Percentiles rank a stretch among this genome's conserved stretches.
Conservation (phyloP, 1,140 invertebrate genomes). For the Stenopsyche tienmushanensis region DNA sequence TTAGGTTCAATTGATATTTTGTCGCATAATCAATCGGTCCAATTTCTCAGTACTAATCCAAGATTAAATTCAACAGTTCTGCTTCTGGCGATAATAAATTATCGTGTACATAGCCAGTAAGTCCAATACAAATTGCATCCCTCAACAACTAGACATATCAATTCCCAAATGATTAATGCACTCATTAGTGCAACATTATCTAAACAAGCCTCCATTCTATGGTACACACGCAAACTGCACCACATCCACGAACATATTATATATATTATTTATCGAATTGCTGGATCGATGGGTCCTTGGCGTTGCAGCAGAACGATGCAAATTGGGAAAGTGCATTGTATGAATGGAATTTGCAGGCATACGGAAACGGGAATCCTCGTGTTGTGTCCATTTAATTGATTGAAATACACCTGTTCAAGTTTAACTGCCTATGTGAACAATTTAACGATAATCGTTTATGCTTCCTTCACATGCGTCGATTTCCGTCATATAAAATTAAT, state of each 20-base stretch:
- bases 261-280: neutral
- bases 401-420: conserved; percentile 13
- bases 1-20: too few species aligned
- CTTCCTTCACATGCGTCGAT: neutral
- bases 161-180: neutral
- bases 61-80: too few species aligned
- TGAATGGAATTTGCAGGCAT: conserved; percentile 4
- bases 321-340: neutral
- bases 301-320: neutral
- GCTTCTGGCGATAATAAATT: too few species aligned
- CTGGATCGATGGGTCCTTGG: neutral
- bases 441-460: neutral
- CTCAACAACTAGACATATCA: neutral
- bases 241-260: neutral
- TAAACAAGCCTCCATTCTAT: neutral
- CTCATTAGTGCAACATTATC: neutral
- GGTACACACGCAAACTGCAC: neutral
- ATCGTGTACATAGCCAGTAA: too few species aligned
- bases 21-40: too few species aligned
- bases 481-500: neutral
- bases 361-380: conserved; percentile 17
- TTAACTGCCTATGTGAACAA: neutral
- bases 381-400: conserved; percentile 12
- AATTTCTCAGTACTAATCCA: too few species aligned
- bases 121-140: neutral